Evolutionary conservation across 2,797 vertebrate genomes (phyloP).

Genomic region (Molossus molossus): DNA sequence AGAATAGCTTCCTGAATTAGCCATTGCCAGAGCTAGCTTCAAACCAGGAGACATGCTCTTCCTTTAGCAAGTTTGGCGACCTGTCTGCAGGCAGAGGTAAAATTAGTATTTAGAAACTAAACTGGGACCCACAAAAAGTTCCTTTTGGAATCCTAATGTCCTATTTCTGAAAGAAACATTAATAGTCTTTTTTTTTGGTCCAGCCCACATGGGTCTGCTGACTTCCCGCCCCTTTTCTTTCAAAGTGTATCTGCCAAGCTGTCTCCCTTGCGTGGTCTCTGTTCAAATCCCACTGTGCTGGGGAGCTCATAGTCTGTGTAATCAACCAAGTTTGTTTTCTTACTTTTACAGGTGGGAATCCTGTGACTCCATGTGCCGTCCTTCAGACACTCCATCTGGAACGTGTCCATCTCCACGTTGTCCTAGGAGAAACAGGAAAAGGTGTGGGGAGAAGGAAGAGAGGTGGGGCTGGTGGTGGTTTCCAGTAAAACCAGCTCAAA

Average conservation of each 20-base stretch:
- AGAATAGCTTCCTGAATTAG: slow-evolving; percentile 31
- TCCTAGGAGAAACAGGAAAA: slow-evolving; percentile 89
- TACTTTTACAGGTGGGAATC: slow-evolving; percentile 95
- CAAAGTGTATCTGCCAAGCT: not conserved
- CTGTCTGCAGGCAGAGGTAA: not conserved
- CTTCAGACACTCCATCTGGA: slow-evolving; percentile 94
- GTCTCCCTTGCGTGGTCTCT: not conserved
- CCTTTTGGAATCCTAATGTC: not conserved
- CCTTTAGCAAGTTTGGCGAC: not conserved
- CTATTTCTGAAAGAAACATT: not conserved
- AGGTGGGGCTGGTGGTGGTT: not conserved
- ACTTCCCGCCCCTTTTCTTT: not conserved
- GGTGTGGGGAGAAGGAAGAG: not conserved
- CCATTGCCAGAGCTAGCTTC: slow-evolving; percentile 19
- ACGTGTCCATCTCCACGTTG: slow-evolving; percentile 90
- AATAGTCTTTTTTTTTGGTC: not conserved
- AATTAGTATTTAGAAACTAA: slow-evolving; percentile 44
- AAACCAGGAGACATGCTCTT: not conserved
- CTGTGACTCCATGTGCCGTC: slow-evolving; percentile 94
- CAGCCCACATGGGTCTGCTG: not conserved
- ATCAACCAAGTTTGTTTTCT: slow-evolving; percentile 81
- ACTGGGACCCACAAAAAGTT: not conserved
- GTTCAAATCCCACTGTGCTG: not conserved
- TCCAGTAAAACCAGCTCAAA: not conserved
- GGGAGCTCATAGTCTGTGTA: not conserved